phyloP scores from a whole-genome alignment of 2,113 vertebrate species.

The Typhlomys cinereus region DNA sequence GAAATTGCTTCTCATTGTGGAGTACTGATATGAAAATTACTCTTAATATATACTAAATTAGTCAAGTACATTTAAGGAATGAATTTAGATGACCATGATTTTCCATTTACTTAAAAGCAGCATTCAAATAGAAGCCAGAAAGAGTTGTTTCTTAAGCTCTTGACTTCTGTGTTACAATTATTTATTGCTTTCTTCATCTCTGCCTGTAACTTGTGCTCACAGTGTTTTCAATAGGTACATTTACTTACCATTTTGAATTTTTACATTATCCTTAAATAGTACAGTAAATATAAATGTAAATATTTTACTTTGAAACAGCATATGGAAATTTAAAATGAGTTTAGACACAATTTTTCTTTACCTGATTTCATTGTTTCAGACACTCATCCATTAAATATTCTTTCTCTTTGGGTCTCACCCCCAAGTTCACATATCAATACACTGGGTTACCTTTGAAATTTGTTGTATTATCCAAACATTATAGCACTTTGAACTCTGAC shows the following conservation, averaged over 20 bases:
- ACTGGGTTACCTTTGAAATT: neutral
- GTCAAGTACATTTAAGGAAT: neutral
- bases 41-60: neutral
- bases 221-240: neutral
- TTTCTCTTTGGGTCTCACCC: neutral
- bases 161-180: neutral
- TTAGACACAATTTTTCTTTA: neutral
- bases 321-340: neutral
- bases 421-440: neutral
- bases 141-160: neutral
- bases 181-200: neutral
- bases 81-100: neutral
- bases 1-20: neutral
- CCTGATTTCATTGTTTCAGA: neutral
- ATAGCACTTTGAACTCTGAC: neutral
- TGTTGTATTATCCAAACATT: neutral
- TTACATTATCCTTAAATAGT: neutral
- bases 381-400: neutral
- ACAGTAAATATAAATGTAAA: neutral
- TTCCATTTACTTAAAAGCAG: neutral
- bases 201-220: neutral
- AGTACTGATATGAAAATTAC: neutral
- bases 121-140: neutral
- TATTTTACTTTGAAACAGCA: neutral
- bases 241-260: neutral